Evolutionary conservation across 2,113 vertebrate genomes (phyloP).

Genomic region (Apodemus speciosus): DNA sequence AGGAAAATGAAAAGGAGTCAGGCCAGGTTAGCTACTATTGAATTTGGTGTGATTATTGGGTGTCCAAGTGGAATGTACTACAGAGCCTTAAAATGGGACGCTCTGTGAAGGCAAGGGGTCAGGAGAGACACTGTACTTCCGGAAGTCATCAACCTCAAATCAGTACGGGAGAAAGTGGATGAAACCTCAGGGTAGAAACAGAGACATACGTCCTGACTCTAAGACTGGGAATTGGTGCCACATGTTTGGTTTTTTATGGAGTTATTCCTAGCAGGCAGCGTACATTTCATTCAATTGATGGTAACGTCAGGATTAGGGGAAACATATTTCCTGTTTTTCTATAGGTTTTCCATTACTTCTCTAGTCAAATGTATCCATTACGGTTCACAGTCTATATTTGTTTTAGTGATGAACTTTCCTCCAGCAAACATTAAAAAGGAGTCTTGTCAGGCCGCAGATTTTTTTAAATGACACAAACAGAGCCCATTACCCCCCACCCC

Average conservation of each 20-base stretch:
- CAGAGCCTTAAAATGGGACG: slow-evolving; percentile 3
- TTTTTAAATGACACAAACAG: slow-evolving; percentile 74
- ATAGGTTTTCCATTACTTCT: slow-evolving; percentile 78
- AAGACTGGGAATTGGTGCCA: slow-evolving; percentile 65
- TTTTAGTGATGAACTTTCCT: slow-evolving; percentile 76
- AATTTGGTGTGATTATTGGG: slow-evolving; percentile 27
- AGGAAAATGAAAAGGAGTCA: slow-evolving; percentile 32
- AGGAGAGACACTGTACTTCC: slow-evolving; percentile 28
- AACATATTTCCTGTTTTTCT: slow-evolving; percentile 73
- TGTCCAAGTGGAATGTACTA: slow-evolving; percentile 41
- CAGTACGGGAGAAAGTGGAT: slow-evolving; percentile 45
- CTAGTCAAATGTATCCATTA: slow-evolving; percentile 74
- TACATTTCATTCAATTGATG: slow-evolving; percentile 75
- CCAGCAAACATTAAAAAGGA: slow-evolving; percentile 64
- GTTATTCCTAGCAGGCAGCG: slow-evolving; percentile 70
- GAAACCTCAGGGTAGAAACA: slow-evolving; percentile 66
- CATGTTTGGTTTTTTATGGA: slow-evolving; percentile 64
- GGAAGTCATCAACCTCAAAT: slow-evolving; percentile 45
- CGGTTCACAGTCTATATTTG: slow-evolving; percentile 70
- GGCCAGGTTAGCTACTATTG: slow-evolving; percentile 2
- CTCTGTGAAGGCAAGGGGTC: slow-evolving; percentile 48
- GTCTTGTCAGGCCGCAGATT: slow-evolving; percentile 57
- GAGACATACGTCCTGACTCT: slow-evolving; percentile 67
- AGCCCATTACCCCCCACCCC: slow-evolving; percentile 2
- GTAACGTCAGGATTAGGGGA: slow-evolving; percentile 65